Conservation (phyloP, 2,888 invertebrate genomes). For the Nemoura dubitans region DNA sequence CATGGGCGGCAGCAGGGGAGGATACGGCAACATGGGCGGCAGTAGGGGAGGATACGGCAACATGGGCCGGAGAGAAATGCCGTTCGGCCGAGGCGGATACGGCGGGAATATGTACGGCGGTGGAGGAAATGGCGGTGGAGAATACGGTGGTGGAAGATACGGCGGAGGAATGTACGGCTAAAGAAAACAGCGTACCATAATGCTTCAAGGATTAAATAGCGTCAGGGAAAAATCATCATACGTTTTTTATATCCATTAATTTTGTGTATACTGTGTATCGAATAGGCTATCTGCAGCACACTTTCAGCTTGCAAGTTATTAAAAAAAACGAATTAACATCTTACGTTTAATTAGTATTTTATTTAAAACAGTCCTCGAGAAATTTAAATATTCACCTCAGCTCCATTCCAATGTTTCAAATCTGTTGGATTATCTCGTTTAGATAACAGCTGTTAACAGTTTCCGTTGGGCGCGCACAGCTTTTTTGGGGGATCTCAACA, state of each 20-base stretch:
- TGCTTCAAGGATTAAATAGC: too few relatives aligned
- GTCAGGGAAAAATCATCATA: too few relatives aligned
- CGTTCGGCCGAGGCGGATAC: neutral
- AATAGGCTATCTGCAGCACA: too few relatives aligned
- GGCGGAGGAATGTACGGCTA: neutral
- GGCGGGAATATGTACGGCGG: neutral
- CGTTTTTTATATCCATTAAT: too few relatives aligned
- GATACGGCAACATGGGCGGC: neutral
- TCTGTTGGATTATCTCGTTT: neutral
- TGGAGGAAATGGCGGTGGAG: too few relatives aligned
- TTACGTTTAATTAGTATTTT: neutral
- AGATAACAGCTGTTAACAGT: neutral
- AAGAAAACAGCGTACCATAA: neutral
- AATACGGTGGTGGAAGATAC: neutral
- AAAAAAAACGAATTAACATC: neutral
- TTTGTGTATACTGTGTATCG: too few relatives aligned
- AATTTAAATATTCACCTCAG: neutral
- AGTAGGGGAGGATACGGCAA: neutral
- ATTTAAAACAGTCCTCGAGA: neutral
- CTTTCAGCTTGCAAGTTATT: neutral
- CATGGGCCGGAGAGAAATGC: neutral
- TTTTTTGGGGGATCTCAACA: neutral
- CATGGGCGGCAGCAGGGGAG: neutral
- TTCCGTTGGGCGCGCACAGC: neutral
- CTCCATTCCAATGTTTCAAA: neutral